Base-by-base conservation (phyloP, 2,113 vertebrate genomes). In the Balaenoptera acutorostrata region DNA sequence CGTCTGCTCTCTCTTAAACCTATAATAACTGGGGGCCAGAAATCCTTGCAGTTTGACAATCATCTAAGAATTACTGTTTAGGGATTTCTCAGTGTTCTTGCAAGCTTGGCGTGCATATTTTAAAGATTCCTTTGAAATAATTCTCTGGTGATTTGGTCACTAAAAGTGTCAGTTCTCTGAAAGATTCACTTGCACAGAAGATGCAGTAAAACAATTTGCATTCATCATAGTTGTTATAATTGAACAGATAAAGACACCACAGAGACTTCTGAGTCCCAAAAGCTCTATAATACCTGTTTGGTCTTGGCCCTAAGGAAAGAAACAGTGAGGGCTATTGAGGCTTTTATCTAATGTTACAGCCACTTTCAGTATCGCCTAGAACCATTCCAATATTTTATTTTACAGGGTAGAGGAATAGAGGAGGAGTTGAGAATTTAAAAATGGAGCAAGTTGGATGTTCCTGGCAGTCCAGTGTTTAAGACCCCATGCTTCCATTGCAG, bases 181-280 rank as follows among this genome's bases (percentile, higher is more conserved):
- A 94, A 88, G 87, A 87, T 46, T 94, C 86, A 88, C 75, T 81
- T 27, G 68, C 25, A 96, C 55, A 74, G 74, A 98, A 96, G 64
- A 84, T 75, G 15, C 46, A 91, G 83, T 88, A 83, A 95, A 89
- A 95, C 29, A 90, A 63, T 68, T 92, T 97, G 88, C 33, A 57
- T 78, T 94, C 86, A 95, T 82, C 90, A 49, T 64, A 96, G n/a
- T 64, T 96, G 72, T 94, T 96, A 85, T 86, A 98, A 87, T 93
- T 97, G 64, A 96, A 82, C 96, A 96, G 96, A 96, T 90, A 97
- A 96, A 97, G 83, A 96, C 8, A 88, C 8, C 66, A 96, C 10
- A 78, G 93, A 46, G 2, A 63, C 27, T 85, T 88, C 64, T 55
- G 25, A 64, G 89, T 92, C 93, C n/a, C 74, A 63, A 84, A 94